Conservation (phyloP, 2,113 vertebrate genomes). For the Cynopterus brachyotis region DNA sequence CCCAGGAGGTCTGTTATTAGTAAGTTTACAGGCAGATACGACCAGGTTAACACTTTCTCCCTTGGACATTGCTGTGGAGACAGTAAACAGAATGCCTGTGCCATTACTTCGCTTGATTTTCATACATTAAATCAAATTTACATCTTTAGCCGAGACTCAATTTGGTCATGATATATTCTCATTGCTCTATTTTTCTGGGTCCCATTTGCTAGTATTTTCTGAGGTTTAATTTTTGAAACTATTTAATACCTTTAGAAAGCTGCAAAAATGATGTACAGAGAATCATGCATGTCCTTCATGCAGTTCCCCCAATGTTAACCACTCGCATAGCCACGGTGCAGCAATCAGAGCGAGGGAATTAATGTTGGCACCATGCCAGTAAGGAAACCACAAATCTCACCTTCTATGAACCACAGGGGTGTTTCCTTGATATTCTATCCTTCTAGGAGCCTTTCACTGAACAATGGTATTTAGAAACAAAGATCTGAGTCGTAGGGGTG, state of each 20-base stretch:
- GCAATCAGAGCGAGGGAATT: too few relatives aligned
- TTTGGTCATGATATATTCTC: not conserved
- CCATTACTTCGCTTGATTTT: not conserved
- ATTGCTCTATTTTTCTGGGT: not conserved
- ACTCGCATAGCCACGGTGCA: too few relatives aligned
- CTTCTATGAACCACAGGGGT: not conserved
- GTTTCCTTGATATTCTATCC: too few relatives aligned
- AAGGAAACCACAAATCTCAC: too few relatives aligned
- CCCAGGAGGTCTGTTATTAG: not conserved
- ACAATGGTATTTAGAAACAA: not conserved
- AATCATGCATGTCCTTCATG: too few relatives aligned
- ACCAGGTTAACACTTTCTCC: not conserved
- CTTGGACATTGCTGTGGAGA: not conserved
- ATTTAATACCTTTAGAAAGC: not conserved
- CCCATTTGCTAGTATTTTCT: not conserved
- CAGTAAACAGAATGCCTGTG: not conserved
- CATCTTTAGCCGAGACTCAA: too few relatives aligned
- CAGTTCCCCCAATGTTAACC: too few relatives aligned
- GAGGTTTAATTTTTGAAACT: not conserved
- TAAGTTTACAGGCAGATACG: not conserved
- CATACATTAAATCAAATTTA: not conserved
- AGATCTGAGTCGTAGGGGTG: not conserved
- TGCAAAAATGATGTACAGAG: too few relatives aligned
- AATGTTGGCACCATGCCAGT: too few relatives aligned
- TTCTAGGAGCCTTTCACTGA: not conserved